Conservation (phyloP, 2,797 vertebrate species). For the Megaceryle alcyon region DNA sequence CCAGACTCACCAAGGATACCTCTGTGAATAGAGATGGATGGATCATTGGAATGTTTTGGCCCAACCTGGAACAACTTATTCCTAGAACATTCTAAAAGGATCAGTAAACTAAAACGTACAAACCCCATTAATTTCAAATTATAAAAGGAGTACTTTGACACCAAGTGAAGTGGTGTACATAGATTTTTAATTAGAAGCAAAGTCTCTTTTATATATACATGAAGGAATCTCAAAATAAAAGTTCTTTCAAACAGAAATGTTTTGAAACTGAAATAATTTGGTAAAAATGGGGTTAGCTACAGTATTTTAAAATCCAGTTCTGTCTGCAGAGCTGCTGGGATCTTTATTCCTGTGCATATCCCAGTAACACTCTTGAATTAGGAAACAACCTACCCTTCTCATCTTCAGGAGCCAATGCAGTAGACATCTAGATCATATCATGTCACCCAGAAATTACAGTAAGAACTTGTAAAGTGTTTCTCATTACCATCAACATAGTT, state of each 20-base stretch:
- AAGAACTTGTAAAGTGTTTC: background rate
- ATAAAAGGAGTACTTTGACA: background rate
- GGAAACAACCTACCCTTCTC: background rate
- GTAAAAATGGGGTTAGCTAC: background rate
- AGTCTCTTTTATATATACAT: background rate
- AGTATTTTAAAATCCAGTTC: background rate
- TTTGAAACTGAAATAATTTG: background rate
- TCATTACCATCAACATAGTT: background rate
- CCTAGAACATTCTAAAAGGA: background rate
- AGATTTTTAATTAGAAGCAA: background rate
- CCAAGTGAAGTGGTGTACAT: background rate
- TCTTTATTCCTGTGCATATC: background rate
- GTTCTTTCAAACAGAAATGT: background rate
- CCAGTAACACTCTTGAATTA: background rate
- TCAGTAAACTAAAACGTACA: background rate
- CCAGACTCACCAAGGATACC: background rate
- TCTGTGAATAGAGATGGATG: background rate
- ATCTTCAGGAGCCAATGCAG: background rate
- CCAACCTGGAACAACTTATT: background rate
- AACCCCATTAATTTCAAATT: background rate
- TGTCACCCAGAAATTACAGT: background rate
- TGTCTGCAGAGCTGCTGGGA: background rate
- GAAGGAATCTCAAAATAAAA: background rate
- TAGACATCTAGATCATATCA: background rate
- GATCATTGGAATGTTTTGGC: background rate